A percentile compares a stretch with the other conserved stretches of the same genome.
phyloP scores from a whole-genome alignment of 1,140 invertebrate species.

The Oncopodura yosiiana region DNA sequence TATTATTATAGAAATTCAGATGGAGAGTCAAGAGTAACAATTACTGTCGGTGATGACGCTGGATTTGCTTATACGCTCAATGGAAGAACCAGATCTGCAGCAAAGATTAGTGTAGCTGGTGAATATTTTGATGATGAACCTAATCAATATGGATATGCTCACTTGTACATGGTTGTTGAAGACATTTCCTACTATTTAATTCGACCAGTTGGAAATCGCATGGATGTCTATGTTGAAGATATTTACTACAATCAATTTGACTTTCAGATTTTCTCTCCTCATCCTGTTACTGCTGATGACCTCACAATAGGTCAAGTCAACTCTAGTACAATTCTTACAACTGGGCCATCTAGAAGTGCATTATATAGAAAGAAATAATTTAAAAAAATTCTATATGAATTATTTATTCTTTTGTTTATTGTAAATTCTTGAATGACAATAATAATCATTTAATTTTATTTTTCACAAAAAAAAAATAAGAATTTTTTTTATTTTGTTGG shows the following conservation, averaged over 20 bases:
- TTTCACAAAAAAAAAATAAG: too few relatives aligned
- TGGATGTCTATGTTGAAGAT: constrained; percentile 15
- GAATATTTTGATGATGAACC: constrained; percentile 25
- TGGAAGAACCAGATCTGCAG: constrained; percentile 14
- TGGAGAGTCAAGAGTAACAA: constrained; percentile 22
- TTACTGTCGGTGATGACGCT: constrained; percentile 22
- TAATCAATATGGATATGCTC: constrained; percentile 10
- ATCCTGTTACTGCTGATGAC: constrained; percentile 14
- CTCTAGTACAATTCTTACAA: constrained; percentile 8
- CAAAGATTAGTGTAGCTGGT: constrained; percentile 17
- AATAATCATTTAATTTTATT: too few relatives aligned
- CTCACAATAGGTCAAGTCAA: constrained; percentile 17
- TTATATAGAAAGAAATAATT: too few relatives aligned
- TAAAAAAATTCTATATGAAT: too few relatives aligned
- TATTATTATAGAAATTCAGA: too few relatives aligned
- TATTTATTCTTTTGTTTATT: too few relatives aligned
- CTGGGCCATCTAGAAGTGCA: constrained; percentile 15
- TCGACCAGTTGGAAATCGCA: neutral
- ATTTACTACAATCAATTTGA: constrained; percentile 13
- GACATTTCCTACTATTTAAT: constrained; percentile 10
- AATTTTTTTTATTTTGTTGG: constrained; percentile 18
- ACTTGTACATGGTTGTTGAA: constrained; percentile 10
- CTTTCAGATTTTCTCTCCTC: constrained; percentile 15
- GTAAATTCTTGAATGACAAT: too few relatives aligned
- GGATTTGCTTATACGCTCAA: constrained; percentile 18